A percentile compares a stretch with the other conserved stretches of the same genome.
Conservation (phyloP, 2,797 vertebrate genomes). For the Lepilemur septentrionalis region DNA sequence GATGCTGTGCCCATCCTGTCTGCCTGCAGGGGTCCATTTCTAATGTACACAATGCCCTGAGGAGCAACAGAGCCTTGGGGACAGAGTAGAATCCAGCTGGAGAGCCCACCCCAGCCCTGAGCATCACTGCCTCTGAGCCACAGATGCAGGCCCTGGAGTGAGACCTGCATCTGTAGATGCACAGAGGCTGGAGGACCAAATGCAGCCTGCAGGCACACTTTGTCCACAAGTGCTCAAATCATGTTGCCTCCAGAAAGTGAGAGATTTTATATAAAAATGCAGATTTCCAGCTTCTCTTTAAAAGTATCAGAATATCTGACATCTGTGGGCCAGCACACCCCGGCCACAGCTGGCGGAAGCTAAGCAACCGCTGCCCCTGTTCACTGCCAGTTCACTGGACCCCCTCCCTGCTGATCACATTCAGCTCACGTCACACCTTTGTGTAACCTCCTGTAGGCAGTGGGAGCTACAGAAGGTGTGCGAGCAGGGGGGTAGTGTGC, state of each 20-base stretch:
- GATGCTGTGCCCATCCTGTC: background rate
- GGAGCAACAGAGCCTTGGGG: background rate
- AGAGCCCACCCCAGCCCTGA: background rate
- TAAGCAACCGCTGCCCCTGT: background rate
- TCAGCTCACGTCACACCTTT: background rate
- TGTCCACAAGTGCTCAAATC: no score
- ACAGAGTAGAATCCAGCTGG: no score
- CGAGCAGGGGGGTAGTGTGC: background rate
- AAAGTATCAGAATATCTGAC: background rate
- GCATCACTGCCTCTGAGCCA: background rate
- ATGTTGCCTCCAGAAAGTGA: fast-evolving
- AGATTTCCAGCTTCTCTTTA: background rate
- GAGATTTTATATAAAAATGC: background rate
- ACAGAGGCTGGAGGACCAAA: fast-evolving
- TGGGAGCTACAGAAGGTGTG: background rate
- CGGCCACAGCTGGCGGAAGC: no score
- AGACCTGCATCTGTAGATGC: fast-evolving
- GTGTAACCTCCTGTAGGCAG: background rate
- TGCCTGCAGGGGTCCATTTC: background rate
- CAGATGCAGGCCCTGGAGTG: background rate
- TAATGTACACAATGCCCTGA: background rate
- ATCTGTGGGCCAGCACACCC: no score
- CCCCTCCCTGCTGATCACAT: no score
- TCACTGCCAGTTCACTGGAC: background rate
- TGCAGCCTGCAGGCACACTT: fast-evolving